Conservation (phyloP, 2,888 invertebrate species). For the Portevinia maculata region DNA sequence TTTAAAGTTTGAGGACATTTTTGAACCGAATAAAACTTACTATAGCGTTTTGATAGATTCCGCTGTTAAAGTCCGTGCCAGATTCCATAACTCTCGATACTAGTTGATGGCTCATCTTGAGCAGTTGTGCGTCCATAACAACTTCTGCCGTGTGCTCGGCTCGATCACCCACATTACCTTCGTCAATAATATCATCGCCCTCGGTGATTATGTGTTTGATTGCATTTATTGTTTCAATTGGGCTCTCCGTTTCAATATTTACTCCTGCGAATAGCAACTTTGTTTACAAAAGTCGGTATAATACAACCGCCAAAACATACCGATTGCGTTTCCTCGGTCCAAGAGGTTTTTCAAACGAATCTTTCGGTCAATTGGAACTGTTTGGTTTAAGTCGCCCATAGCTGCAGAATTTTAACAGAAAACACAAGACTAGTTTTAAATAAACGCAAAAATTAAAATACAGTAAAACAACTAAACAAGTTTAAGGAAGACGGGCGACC, state of each 20-base stretch:
- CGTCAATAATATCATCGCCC: conserved; percentile 77
- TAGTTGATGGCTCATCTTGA: conserved; percentile 80
- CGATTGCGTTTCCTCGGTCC: conserved; percentile 70
- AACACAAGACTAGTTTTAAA: background rate
- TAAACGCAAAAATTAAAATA: background rate
- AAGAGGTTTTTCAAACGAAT: conserved; percentile 74
- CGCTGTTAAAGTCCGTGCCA: conserved; percentile 79
- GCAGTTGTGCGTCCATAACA: conserved; percentile 81
- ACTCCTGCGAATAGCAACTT: conserved; percentile 20
- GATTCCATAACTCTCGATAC: conserved; percentile 79
- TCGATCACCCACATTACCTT: conserved; percentile 77
- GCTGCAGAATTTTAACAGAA: background rate
- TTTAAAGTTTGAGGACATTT: background rate
- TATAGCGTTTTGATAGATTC: conserved; percentile 78
- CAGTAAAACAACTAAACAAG: background rate
- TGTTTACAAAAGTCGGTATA: too few relatives aligned
- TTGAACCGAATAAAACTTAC: conserved; percentile 75
- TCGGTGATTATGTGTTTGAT: conserved; percentile 77
- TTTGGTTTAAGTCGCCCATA: conserved; percentile 41
- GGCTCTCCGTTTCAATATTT: conserved; percentile 46
- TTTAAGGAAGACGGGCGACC: conserved; percentile 22
- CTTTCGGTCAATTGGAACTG: conserved; percentile 62
- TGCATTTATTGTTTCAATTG: conserved; percentile 68
- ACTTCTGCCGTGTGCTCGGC: conserved; percentile 81
- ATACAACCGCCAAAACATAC: too few relatives aligned